A percentile compares a stretch with the other conserved stretches of the same genome.
These are phyloP conservation scores for Limnephilus rhombicus DNA, from an alignment of 2,888 invertebrate species.

Conservation along the genomic window DNA sequence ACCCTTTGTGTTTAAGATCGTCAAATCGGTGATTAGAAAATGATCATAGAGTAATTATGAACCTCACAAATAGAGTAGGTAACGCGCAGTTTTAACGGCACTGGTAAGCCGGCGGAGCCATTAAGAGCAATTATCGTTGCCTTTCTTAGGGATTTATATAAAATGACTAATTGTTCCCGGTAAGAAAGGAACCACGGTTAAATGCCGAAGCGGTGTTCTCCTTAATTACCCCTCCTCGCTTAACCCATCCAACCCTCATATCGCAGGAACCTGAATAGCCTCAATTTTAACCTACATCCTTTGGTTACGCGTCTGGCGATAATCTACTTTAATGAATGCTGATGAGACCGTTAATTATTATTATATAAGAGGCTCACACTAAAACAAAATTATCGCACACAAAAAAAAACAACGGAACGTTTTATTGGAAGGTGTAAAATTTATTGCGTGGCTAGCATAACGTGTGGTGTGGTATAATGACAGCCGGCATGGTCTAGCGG, in stretches of 20 bases:
- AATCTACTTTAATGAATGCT: neutral
- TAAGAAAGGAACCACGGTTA: slow-evolving; percentile 38
- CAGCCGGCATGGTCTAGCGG: no score
- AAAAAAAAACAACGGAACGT: no score
- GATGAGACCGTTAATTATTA: slow-evolving; percentile 7
- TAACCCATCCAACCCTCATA: slow-evolving; percentile 11
- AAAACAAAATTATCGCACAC: neutral
- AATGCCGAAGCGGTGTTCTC: slow-evolving; percentile 46
- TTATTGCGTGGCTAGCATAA: no score
- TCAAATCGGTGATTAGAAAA: neutral
- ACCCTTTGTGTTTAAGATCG: neutral
- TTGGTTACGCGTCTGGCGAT: slow-evolving; percentile 34
- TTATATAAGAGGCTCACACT: neutral
- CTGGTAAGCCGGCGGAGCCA: slow-evolving; percentile 52
- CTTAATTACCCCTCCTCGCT: slow-evolving; percentile 37
- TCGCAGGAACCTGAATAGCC: slow-evolving; percentile 41
- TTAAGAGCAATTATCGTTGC: slow-evolving; percentile 57
- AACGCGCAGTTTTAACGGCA: slow-evolving; percentile 7
- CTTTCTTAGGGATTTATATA: slow-evolving; percentile 58
- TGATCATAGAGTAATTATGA: neutral
- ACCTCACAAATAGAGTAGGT: slow-evolving; percentile 5
- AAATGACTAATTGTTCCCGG: slow-evolving; percentile 59
- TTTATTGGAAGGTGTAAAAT: no score
- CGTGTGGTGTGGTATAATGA: no score
- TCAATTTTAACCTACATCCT: slow-evolving; percentile 39